Conservation (phyloP, 2,113 vertebrate genomes). For the Neolamprologus falcicula region DNA sequence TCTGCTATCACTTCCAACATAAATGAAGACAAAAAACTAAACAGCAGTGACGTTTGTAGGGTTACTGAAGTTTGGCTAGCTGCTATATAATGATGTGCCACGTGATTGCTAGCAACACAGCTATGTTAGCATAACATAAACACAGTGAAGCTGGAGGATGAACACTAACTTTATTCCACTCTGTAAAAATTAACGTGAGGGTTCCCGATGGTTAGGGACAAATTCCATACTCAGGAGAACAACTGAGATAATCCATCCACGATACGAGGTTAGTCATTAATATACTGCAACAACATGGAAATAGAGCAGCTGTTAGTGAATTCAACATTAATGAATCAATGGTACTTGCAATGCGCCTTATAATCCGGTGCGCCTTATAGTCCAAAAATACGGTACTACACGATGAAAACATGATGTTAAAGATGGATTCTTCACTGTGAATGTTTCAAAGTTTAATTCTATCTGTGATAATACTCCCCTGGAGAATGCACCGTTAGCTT, state of each 20-base stretch:
- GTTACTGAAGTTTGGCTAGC: background rate
- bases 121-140: background rate
- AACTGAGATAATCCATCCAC: background rate
- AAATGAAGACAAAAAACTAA: background rate
- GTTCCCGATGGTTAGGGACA: background rate
- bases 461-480: background rate
- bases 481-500: background rate
- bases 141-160: background rate
- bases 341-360: background rate
- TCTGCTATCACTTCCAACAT: accelerated
- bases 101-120: accelerated
- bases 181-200: background rate
- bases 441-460: accelerated
- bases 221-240: background rate
- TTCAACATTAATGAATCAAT: background rate
- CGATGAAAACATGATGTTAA: accelerated
- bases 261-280: accelerated
- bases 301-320: background rate
- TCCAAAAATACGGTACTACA: background rate
- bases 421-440: background rate
- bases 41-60: background rate
- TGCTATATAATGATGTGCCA: background rate
- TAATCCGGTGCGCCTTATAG: accelerated
- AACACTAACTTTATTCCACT: background rate
- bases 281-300: accelerated